These are phyloP conservation scores for Phodopus roborovskii DNA, from an alignment of 2,113 vertebrate species.

Conservation along the genomic window DNA sequence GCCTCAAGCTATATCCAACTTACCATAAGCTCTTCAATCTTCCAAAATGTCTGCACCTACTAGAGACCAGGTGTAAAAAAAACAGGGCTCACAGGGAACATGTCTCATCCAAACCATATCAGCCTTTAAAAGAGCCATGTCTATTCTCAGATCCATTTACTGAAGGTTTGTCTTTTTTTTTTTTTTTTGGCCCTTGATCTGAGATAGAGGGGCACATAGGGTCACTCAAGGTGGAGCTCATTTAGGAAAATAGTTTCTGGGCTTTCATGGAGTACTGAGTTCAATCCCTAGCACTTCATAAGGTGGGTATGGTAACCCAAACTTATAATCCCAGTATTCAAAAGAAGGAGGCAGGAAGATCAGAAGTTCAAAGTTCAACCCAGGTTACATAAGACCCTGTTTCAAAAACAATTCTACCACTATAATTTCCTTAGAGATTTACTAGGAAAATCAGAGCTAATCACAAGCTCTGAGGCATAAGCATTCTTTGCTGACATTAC, in stretches of 20 bases:
- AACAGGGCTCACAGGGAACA: no score
- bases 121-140: background rate
- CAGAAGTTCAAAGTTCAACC: background rate
- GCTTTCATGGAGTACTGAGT: background rate
- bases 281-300: background rate
- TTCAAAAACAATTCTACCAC: background rate
- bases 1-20: background rate
- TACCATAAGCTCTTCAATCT: background rate
- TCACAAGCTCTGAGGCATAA: background rate
- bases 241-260: no score
- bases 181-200: background rate
- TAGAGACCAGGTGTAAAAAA: background rate
- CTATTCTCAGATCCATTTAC: background rate
- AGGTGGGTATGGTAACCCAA: background rate
- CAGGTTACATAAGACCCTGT: background rate
- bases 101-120: background rate
- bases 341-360: background rate
- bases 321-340: background rate
- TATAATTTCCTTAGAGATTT: background rate
- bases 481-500: background rate
- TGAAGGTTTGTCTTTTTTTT: no score
- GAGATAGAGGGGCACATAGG: background rate
- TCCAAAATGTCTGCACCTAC: background rate
- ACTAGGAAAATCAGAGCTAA: background rate
- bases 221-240: background rate